These are phyloP conservation scores for Mongoloraphidia duomilia DNA, from an alignment of 2,888 invertebrate species.

Conservation along the genomic window DNA sequence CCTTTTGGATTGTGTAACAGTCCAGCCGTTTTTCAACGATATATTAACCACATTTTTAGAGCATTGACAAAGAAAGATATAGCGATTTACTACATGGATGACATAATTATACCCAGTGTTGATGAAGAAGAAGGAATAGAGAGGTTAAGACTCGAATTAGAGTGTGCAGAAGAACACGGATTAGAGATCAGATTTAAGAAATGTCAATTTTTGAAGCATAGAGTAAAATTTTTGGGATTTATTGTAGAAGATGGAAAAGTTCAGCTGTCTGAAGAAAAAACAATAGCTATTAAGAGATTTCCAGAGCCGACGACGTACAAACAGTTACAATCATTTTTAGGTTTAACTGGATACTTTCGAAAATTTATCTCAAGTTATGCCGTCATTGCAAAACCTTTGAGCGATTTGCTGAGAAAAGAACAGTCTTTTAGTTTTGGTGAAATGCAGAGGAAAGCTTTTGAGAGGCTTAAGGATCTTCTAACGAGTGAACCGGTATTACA, in stretches of 20 bases:
- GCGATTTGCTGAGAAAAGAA: conserved; percentile 8
- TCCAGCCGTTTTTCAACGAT: conserved; percentile 23
- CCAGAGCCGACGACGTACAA: conserved; percentile 5
- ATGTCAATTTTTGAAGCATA: conserved; percentile 21
- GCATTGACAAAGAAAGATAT: conserved; percentile 13
- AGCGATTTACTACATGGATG: conserved; percentile 17
- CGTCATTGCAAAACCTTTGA: conserved; percentile 8
- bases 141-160: conserved; percentile 17
- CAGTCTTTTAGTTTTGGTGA: conserved; percentile 5
- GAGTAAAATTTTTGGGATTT: conserved; percentile 15
- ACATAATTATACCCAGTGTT: conserved; percentile 15
- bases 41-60: conserved; percentile 19
- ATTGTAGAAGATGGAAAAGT: conserved; percentile 14
- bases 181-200: conserved; percentile 22
- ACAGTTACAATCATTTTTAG: conserved; percentile 1
- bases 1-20: conserved; percentile 27
- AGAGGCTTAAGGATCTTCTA: conserved; percentile 4
- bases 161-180: conserved; percentile 16
- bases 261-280: conserved; percentile 14
- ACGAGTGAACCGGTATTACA: conserved; percentile 9
- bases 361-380: conserved; percentile 10
- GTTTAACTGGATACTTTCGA: conserved; percentile 9
- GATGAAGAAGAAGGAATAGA: conserved; percentile 15
- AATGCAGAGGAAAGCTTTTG: conserved; percentile 10
- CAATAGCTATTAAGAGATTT: conserved; percentile 10